These are phyloP conservation scores for Lanius ludovicianus DNA, from an alignment of 2,113 vertebrate species.

Conservation along the genomic window DNA sequence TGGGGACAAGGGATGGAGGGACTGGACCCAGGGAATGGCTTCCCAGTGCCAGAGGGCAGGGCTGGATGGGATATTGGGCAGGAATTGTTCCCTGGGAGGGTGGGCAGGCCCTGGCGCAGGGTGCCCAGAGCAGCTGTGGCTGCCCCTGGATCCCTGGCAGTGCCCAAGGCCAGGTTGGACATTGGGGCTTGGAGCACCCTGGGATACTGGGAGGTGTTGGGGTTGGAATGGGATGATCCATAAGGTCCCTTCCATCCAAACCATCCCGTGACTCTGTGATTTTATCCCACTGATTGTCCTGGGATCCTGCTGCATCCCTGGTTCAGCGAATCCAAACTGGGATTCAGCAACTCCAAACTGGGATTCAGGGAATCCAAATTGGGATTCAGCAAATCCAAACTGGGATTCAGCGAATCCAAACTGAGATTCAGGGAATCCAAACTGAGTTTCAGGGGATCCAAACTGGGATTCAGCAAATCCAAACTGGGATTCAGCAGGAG, in stretches of 20 bases:
- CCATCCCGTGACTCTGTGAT: not conserved
- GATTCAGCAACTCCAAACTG: too few species aligned
- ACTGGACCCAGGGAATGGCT: not conserved
- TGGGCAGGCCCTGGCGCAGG: not conserved
- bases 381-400: not conserved
- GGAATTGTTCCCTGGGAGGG: not conserved
- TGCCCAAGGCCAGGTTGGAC: not conserved
- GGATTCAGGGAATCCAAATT: not conserved
- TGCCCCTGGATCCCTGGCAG: not conserved
- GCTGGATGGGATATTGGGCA: not conserved
- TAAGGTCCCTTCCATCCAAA: not conserved
- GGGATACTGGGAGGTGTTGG: not conserved
- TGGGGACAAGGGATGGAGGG: not conserved
- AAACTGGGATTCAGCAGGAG: not conserved
- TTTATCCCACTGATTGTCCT: not conserved
- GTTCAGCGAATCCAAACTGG: not conserved
- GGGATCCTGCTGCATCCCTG: not conserved
- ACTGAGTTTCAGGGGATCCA: not conserved
- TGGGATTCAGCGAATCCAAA: not conserved
- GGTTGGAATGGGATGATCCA: too few species aligned
- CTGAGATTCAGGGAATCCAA: not conserved
- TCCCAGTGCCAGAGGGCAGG: not conserved
- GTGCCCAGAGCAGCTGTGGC: not conserved
- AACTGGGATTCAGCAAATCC: not conserved
- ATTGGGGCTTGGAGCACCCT: fast-evolving